phyloP scores from a whole-genome alignment of 2,113 vertebrate species.

The Psophia crepitans region DNA sequence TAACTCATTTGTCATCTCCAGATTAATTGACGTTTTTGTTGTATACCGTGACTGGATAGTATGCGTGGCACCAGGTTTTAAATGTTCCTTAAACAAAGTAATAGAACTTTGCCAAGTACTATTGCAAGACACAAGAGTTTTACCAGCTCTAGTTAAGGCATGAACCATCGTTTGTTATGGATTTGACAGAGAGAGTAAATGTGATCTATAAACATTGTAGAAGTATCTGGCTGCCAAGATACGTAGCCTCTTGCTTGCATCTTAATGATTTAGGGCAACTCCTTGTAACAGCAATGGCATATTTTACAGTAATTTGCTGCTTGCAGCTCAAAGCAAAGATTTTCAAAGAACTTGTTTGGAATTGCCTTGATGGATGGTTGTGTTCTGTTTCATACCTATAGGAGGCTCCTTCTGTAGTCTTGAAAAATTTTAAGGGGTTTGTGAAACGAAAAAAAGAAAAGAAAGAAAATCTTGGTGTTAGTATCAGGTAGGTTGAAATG shows the following conservation, averaged over 20 bases:
- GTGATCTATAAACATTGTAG: neutral
- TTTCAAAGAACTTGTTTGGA: neutral
- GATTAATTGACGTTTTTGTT: neutral
- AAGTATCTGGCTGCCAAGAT: neutral
- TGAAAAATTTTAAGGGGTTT: neutral
- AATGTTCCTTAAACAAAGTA: neutral
- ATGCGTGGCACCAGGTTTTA: neutral
- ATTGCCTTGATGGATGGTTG: neutral
- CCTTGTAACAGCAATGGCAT: neutral
- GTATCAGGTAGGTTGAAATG: neutral
- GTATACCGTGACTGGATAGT: neutral
- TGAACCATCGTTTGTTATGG: neutral
- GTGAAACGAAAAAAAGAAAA: neutral
- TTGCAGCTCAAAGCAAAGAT: neutral
- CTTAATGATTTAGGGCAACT: neutral
- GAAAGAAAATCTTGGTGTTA: neutral
- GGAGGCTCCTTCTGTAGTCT: neutral
- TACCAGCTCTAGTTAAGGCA: neutral
- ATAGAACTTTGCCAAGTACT: neutral
- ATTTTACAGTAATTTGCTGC: neutral
- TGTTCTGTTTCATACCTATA: neutral
- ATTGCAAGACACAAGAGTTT: rapidly evolving
- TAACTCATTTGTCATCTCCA: neutral
- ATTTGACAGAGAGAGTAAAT: neutral
- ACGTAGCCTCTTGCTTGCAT: neutral